Evolutionary conservation across 2,888 invertebrate genomes (phyloP).

Genomic region (Diploptera punctata): DNA sequence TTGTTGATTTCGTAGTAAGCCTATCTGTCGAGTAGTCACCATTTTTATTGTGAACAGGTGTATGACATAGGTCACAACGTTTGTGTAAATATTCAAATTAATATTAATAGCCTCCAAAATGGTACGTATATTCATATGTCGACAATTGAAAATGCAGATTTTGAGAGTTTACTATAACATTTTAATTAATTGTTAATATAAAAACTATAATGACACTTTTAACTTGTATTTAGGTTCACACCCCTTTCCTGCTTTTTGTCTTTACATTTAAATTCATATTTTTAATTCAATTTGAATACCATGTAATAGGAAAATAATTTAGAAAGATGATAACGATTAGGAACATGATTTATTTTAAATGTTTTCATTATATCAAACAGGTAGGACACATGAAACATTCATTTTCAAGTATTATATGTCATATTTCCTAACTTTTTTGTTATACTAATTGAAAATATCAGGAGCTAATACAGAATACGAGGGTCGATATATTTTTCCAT

Average conservation of each 20-base stretch:
- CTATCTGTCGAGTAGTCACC: constrained; percentile 35
- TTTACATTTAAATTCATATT: neutral
- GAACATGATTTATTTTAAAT: neutral
- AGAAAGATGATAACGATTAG: neutral
- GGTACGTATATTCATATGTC: no score
- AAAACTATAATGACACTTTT: no score
- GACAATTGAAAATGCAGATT: no score
- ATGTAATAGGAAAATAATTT: neutral
- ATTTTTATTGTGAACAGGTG: constrained; percentile 34
- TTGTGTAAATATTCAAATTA: constrained; percentile 18
- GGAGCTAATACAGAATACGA: no score
- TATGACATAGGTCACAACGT: constrained; percentile 28
- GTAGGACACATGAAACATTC: neutral
- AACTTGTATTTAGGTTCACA: constrained; percentile 29
- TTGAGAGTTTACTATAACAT: no score
- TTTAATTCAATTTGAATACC: neutral
- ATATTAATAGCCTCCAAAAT: constrained; percentile 17
- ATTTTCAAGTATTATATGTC: neutral
- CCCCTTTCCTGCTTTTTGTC: constrained; percentile 34
- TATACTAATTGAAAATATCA: no score
- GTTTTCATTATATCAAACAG: neutral
- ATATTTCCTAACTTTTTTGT: neutral
- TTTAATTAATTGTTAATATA: no score
- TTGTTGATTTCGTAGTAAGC: constrained; percentile 22
- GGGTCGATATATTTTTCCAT: no score